Percentiles rank a stretch among this genome's conserved stretches.
These are phyloP conservation scores for Dicycla oo DNA, from an alignment of 2,888 invertebrate genomes.

Conservation along the genomic window DNA sequence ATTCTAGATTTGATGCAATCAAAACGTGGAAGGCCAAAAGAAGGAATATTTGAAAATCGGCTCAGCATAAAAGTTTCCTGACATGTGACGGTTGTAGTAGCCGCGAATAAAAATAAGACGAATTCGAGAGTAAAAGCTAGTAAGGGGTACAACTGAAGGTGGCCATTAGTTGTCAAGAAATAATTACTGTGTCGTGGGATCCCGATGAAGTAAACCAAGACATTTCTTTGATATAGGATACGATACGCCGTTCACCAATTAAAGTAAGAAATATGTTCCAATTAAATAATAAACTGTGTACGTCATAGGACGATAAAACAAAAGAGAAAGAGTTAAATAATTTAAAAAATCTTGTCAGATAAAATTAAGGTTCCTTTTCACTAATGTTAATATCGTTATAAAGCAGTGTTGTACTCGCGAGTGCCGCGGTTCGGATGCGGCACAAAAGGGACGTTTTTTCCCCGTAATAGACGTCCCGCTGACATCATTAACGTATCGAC, in stretches of 20 bases:
- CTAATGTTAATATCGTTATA: slow-evolving; percentile 51
- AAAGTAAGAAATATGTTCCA: slow-evolving; percentile 34
- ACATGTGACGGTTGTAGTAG: not conserved
- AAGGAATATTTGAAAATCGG: not conserved
- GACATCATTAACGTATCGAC: slow-evolving; percentile 90
- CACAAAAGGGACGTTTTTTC: slow-evolving; percentile 84
- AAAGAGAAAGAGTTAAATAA: not conserved
- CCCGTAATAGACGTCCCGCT: slow-evolving; percentile 85
- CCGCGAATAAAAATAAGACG: slow-evolving; percentile 5
- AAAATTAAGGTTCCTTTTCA: slow-evolving; percentile 41
- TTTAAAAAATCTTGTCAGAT: slow-evolving; percentile 24
- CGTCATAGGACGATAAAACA: not conserved
- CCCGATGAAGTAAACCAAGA: slow-evolving; percentile 24
- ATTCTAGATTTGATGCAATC: no score
- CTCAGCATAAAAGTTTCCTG: not conserved
- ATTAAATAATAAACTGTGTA: slow-evolving; percentile 28
- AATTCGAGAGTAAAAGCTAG: not conserved
- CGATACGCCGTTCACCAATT: slow-evolving; percentile 35
- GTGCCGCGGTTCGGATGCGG: slow-evolving; percentile 60
- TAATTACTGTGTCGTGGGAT: slow-evolving; percentile 41
- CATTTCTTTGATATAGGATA: slow-evolving; percentile 36
- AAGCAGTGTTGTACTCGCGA: slow-evolving; percentile 35
- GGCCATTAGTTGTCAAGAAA: slow-evolving; percentile 38
- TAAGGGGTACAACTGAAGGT: slow-evolving; percentile 21
- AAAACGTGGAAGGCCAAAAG: not conserved